phyloP scores from a whole-genome alignment of 35 echinoderm and acorn worm genomes.

The Apostichopus parvimensis region DNA sequence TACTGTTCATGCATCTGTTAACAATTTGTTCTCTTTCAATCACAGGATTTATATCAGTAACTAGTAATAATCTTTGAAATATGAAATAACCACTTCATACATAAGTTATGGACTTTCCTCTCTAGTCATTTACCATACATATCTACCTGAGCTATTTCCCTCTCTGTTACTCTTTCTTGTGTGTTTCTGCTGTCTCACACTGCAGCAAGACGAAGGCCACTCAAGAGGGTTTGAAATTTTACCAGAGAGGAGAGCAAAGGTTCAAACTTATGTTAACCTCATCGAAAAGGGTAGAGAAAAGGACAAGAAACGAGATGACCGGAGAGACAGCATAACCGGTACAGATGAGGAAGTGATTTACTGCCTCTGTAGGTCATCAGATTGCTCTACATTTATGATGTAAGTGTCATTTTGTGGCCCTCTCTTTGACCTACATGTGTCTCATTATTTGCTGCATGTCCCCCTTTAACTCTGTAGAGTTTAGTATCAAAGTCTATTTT shows the following conservation, averaged over 20 bases:
- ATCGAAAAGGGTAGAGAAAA: constrained; percentile 81
- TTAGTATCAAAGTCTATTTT: too few relatives aligned
- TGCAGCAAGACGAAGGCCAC: constrained; percentile 19
- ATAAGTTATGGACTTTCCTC: too few relatives aligned
- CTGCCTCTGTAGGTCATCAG: constrained; percentile 81
- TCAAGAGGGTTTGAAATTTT: constrained; percentile 30
- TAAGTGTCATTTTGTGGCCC: constrained; percentile 32
- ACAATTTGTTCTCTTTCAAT: too few relatives aligned
- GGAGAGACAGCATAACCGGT: constrained; percentile 24
- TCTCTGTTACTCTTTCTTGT: neutral
- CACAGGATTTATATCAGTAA: too few relatives aligned
- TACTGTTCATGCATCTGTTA: too few relatives aligned
- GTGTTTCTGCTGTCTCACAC: neutral
- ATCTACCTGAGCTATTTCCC: too few relatives aligned
- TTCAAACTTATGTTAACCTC: constrained; percentile 79
- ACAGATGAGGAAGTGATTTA: constrained; percentile 57
- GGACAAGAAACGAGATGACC: constrained; percentile 48
- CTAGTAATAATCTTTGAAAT: too few relatives aligned
- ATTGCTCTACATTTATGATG: constrained; percentile 92
- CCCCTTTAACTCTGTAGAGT: too few relatives aligned
- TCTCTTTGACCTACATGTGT: too few relatives aligned
- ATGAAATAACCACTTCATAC: too few relatives aligned
- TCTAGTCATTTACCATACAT: too few relatives aligned
- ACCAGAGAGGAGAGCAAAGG: constrained; percentile 89
- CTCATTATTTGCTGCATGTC: too few relatives aligned